Evolutionary conservation across 2,888 invertebrate genomes (phyloP).

Genomic region (Neelides folsomi): DNA sequence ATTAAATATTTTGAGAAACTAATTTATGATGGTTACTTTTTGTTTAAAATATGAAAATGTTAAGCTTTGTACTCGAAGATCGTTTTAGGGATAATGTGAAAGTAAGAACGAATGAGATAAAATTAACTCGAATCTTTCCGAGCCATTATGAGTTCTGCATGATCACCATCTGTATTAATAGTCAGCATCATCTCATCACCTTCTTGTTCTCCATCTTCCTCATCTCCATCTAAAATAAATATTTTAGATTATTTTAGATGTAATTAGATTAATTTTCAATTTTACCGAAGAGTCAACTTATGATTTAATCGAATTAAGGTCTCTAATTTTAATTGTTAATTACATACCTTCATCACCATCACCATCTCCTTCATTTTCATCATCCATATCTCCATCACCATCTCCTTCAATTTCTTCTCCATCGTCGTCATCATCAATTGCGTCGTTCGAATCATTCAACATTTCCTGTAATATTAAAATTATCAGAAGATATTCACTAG

Average conservation of each 20-base stretch:
- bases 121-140: no score
- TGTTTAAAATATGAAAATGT: no score
- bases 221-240: conserved; percentile 53
- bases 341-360: conserved; percentile 21
- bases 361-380: conserved; percentile 25
- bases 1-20: no score
- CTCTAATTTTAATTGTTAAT: no score
- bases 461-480: conserved; percentile 8
- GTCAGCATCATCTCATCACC: conserved; percentile 54
- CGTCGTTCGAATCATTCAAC: conserved; percentile 10
- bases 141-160: conserved; percentile 38
- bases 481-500: no score
- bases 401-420: conserved; percentile 10
- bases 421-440: conserved; percentile 6
- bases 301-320: no score
- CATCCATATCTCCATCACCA: conserved; percentile 17
- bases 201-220: conserved; percentile 34
- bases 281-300: no score
- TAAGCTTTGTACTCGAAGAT: no score
- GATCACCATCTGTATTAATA: conserved; percentile 51
- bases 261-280: conserved; percentile 3
- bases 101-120: no score
- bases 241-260: neutral
- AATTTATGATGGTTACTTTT: no score
- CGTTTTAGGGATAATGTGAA: no score